phyloP scores from a whole-genome alignment of 2,888 invertebrate species.

The Protula sp. region DNA sequence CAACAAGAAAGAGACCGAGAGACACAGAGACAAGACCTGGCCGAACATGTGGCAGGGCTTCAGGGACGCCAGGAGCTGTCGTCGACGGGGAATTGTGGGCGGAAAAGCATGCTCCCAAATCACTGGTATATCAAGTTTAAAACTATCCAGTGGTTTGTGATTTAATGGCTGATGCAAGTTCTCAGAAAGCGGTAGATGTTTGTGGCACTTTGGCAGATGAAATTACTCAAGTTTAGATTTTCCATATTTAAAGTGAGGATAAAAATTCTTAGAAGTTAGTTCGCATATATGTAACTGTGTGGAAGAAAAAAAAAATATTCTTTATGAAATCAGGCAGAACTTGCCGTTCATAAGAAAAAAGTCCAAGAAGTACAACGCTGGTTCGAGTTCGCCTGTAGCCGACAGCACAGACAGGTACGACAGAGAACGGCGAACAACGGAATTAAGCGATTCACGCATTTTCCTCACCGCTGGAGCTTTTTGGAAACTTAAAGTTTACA shows the following conservation, averaged over 20 bases:
- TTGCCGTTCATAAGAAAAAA: constrained; percentile 72
- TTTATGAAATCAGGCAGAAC: constrained; percentile 59
- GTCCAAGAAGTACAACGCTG: constrained; percentile 68
- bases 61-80: neutral
- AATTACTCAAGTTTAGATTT: neutral
- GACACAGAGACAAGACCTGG: neutral
- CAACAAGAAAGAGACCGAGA: neutral
- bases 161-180: neutral
- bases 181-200: no score
- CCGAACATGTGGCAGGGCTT: neutral
- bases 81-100: constrained; percentile 15
- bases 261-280: no score
- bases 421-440: no score
- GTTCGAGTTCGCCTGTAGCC: constrained; percentile 53
- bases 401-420: neutral
- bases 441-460: no score
- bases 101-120: constrained; percentile 14
- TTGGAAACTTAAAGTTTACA: no score
- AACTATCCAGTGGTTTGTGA: neutral
- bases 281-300: no score
- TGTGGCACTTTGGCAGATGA: neutral
- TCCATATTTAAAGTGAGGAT: neutral
- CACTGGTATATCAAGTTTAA: constrained; percentile 1
- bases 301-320: no score
- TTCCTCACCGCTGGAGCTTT: no score